Evolutionary conservation across 1,140 invertebrate species (phyloP).

Genomic region (Brachionus calyciflorus): DNA sequence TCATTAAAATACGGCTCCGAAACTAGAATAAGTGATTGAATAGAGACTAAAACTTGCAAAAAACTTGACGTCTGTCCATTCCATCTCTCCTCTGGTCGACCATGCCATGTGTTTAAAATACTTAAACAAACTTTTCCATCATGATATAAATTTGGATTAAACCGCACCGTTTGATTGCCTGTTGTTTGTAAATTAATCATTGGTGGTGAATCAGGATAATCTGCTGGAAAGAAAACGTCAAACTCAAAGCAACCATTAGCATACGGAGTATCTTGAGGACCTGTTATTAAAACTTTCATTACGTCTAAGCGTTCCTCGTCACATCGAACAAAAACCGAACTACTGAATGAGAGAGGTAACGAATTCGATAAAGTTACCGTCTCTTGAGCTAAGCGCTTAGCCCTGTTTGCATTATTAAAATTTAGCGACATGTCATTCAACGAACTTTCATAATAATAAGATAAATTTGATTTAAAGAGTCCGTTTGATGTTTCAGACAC

Average conservation of each 20-base stretch:
- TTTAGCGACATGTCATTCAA: conserved; percentile 67
- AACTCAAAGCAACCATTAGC: conserved; percentile 64
- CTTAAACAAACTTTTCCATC: conserved; percentile 94
- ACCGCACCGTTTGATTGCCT: conserved; percentile 83
- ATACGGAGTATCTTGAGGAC: conserved; percentile 63
- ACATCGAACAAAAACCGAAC: conserved; percentile 90
- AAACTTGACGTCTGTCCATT: conserved; percentile 94
- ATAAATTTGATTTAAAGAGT: conserved; percentile 76
- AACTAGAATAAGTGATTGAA: conserved; percentile 90
- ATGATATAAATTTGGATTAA: conserved; percentile 95
- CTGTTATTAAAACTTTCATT: conserved; percentile 90
- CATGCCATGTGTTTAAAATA: conserved; percentile 94
- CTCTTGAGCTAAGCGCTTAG: conserved; percentile 89
- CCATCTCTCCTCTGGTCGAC: conserved; percentile 96
- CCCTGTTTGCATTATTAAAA: conserved; percentile 74
- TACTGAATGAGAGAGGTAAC: conserved; percentile 85
- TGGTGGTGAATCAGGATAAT: conserved; percentile 63
- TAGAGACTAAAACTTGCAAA: conserved; percentile 89
- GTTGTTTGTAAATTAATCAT: conserved; percentile 89
- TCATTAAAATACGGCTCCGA: conserved; percentile 97
- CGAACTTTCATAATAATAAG: conserved; percentile 83
- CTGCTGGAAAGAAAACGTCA: conserved; percentile 63
- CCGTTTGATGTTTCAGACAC: conserved; percentile 72
- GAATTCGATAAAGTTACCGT: conserved; percentile 89
- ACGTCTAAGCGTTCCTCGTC: conserved; percentile 87